Percentiles rank a stretch among this genome's conserved stretches.
Conservation (phyloP, 1,140 invertebrate genomes). For the Lepidotrigona ventralis region DNA sequence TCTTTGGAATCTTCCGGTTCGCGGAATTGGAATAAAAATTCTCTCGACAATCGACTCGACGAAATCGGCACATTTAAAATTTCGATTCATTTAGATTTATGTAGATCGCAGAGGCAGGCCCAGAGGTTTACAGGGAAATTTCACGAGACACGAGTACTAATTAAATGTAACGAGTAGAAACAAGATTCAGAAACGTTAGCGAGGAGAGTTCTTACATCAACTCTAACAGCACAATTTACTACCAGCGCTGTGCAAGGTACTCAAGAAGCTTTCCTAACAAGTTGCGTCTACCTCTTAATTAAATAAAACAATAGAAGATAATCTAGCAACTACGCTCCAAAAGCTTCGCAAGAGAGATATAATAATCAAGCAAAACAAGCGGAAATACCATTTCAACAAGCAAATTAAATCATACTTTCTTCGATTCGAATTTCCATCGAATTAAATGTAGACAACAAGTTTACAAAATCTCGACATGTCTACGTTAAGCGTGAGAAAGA, state of each 20-base stretch:
- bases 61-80: too few relatives aligned
- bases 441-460: not conserved
- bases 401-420: not conserved
- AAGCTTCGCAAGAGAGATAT: conserved; percentile 17
- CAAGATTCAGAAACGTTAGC: not conserved
- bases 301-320: conserved; percentile 32
- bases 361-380: conserved; percentile 11
- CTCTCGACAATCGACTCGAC: not conserved
- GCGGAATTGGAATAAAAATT: not conserved
- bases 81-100: too few relatives aligned
- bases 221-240: conserved; percentile 15
- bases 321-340: conserved; percentile 20
- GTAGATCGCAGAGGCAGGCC: too few relatives aligned
- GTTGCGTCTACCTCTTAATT: conserved; percentile 6
- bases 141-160: not conserved
- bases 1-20: too few relatives aligned
- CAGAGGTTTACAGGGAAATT: too few relatives aligned
- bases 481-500: too few relatives aligned
- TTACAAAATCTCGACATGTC: too few relatives aligned
- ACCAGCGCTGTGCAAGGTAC: not conserved
- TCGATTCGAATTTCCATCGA: not conserved
- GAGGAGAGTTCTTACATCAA: not conserved
- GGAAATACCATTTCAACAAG: not conserved
- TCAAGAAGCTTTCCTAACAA: conserved; percentile 11
- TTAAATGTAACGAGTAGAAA: not conserved